Conservation (phyloP, 1,140 invertebrate genomes). For the Scylla paramamosain region DNA sequence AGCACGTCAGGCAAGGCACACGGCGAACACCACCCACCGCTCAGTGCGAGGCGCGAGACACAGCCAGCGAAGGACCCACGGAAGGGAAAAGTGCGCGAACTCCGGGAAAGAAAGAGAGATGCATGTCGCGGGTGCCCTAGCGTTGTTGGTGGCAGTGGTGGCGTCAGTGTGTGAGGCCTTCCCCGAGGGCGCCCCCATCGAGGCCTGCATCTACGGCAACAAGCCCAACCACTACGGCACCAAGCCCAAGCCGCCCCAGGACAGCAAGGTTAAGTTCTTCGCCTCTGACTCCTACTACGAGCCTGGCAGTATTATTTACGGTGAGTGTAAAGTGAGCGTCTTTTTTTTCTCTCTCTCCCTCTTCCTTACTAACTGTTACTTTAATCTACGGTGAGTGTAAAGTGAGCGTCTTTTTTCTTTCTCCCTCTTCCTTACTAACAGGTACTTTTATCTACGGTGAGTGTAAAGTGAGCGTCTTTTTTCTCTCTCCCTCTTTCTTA, state of each 20-base stretch:
- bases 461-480: background rate
- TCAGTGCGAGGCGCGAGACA: background rate
- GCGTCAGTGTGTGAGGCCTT: background rate
- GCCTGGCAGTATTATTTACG: background rate
- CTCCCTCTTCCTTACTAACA: background rate
- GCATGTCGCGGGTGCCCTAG: background rate
- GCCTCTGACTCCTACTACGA: background rate
- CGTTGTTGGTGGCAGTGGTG: background rate
- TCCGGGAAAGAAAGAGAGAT: background rate
- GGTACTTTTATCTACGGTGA: background rate
- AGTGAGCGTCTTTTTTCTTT: background rate
- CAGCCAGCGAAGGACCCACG: background rate
- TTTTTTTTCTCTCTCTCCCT: background rate
- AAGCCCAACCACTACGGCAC: slow-evolving; percentile 26
- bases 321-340: background rate
- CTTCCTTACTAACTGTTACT: background rate
- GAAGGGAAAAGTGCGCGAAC: background rate
- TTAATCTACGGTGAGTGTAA: background rate
- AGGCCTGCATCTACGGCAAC: slow-evolving; percentile 1
- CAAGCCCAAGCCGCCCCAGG: background rate
- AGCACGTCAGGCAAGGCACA: background rate
- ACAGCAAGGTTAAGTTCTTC: background rate
- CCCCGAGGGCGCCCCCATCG: slow-evolving; percentile 22
- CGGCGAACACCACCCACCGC: background rate
- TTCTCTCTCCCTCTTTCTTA: background rate